These are phyloP conservation scores for Morbakka virulenta DNA, from an alignment of 30 jellyfish, hydroid and myxozoan species.

Conservation along the genomic window DNA sequence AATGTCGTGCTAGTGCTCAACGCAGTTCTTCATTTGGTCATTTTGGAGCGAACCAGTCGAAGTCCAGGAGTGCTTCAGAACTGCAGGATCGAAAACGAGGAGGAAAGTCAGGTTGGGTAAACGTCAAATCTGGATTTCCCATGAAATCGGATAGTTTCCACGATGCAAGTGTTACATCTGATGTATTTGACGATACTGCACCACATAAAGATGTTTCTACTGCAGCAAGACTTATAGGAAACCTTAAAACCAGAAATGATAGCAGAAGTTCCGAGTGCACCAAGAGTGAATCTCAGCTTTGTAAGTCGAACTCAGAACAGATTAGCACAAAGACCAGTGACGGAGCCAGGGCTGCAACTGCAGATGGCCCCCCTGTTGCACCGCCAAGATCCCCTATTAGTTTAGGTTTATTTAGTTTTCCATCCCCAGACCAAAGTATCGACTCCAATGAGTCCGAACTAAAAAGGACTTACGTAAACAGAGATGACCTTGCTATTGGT, in stretches of 20 bases:
- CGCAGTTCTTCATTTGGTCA: conserved; percentile 43
- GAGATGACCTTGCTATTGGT: conserved; percentile 12
- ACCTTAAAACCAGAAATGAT: conserved; percentile 26
- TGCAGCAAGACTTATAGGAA: neutral
- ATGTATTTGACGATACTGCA: no score
- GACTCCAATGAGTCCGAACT: conserved; percentile 2
- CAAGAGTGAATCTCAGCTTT: no score
- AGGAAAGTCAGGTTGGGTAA: no score
- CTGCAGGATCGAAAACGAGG: neutral
- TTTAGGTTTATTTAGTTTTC: conserved; percentile 67
- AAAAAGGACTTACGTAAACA: conserved; percentile 50
- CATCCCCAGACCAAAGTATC: conserved; percentile 26
- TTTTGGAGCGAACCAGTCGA: conserved; percentile 25
- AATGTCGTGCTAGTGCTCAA: neutral
- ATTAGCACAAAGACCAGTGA: conserved; percentile 6
- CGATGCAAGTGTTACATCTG: neutral
- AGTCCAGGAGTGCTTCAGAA: neutral
- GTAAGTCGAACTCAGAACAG: no score
- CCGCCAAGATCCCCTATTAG: conserved; percentile 92
- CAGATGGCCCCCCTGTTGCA: conserved; percentile 37
- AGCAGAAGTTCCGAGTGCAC: conserved; percentile 19
- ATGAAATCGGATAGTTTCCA: neutral
- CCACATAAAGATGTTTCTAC: conserved; percentile 7
- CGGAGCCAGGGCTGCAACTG: neutral
- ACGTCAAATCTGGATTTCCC: no score